A percentile compares a stretch with the other conserved stretches of the same genome.
These are phyloP conservation scores for Mythimna ferrago DNA, from an alignment of 2,888 invertebrate genomes.

Conservation along the genomic window DNA sequence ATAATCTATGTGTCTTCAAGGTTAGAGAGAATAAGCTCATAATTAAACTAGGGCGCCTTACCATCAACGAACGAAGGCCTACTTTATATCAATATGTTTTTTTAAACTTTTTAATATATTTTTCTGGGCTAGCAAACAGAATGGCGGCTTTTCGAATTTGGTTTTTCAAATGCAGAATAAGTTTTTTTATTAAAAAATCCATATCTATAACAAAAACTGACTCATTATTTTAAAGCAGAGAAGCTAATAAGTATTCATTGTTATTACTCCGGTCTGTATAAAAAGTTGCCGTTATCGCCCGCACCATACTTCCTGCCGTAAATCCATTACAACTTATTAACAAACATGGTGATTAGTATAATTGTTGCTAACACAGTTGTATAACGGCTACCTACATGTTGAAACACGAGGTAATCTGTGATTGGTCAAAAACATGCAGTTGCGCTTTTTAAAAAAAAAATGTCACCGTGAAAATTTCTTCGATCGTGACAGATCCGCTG, in stretches of 20 bases:
- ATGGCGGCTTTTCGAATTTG: background rate
- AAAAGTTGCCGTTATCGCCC: slow-evolving; percentile 64
- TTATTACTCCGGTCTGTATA: slow-evolving; percentile 48
- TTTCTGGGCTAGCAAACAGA: background rate
- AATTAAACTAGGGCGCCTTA: too few species aligned
- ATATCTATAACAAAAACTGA: slow-evolving; percentile 31
- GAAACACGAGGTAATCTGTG: slow-evolving; percentile 1
- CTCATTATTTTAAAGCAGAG: slow-evolving; percentile 55
- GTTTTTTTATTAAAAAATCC: background rate
- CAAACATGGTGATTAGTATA: slow-evolving; percentile 70
- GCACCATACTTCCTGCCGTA: slow-evolving; percentile 68
- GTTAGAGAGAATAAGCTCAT: too few species aligned
- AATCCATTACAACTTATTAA: slow-evolving; percentile 72
- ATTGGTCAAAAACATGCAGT: too few species aligned
- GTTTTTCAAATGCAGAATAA: background rate
- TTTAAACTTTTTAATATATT: too few species aligned
- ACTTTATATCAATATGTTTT: too few species aligned
- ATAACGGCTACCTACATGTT: slow-evolving; percentile 26
- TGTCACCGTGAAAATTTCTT: too few species aligned
- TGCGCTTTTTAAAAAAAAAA: too few species aligned
- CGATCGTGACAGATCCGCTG: too few species aligned
- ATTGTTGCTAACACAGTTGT: slow-evolving; percentile 47
- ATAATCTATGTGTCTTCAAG: too few species aligned
- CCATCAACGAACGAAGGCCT: too few species aligned
- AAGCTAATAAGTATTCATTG: slow-evolving; percentile 56